phyloP scores from a whole-genome alignment of 1,140 invertebrate species.

The Ostrea denselamellosa region DNA sequence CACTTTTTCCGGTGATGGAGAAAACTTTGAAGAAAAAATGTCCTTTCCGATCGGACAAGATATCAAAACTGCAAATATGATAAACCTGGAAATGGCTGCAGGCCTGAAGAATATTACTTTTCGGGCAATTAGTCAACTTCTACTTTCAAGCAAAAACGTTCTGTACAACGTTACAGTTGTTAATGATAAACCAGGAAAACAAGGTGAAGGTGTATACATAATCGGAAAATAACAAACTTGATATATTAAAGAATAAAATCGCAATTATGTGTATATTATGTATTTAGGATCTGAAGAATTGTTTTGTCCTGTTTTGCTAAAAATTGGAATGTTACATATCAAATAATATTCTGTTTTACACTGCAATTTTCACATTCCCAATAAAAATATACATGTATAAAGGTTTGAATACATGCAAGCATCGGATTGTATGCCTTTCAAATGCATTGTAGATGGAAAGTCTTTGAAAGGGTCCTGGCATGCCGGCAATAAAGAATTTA shows the following conservation, averaged over 20 bases:
- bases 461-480: conserved; percentile 25
- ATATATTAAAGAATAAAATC: background rate
- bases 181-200: background rate
- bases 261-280: background rate
- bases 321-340: background rate
- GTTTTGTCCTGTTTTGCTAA: background rate
- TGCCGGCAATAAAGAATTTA: conserved; percentile 39
- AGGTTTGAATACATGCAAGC: background rate
- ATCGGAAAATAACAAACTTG: background rate
- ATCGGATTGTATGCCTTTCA: background rate
- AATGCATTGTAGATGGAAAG: conserved; percentile 13
- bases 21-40: conserved; percentile 31
- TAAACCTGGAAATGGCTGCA: conserved; percentile 23
- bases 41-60: conserved; percentile 41
- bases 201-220: background rate
- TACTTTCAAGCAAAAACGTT: conserved; percentile 26
- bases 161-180: conserved; percentile 43
- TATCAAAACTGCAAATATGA: conserved; percentile 5
- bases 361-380: background rate
- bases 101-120: conserved; percentile 27
- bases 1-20: background rate
- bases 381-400: background rate
- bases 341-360: background rate
- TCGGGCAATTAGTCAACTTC: conserved; percentile 43
- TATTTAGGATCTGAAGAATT: background rate